A percentile compares a stretch with the other conserved stretches of the same genome.
Conservation (phyloP, 2,797 vertebrate species). For the Notamacropus eugenii region DNA sequence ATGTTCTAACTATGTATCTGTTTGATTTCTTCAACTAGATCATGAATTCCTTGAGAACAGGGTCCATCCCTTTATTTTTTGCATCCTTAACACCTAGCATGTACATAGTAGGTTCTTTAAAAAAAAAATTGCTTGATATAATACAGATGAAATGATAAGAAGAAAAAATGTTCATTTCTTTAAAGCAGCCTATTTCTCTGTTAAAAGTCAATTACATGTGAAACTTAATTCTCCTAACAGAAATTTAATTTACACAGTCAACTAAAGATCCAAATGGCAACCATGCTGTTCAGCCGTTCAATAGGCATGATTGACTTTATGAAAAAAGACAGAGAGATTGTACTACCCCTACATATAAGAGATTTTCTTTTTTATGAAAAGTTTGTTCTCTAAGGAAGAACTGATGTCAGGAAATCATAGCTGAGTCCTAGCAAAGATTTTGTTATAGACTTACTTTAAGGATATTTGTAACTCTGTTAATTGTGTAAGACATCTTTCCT, state of each 20-base stretch:
- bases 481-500: background rate
- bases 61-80: background rate
- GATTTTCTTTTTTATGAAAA: background rate
- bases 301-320: background rate
- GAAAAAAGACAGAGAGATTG: background rate
- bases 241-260: conserved; percentile 44
- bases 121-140: background rate
- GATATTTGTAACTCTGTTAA: background rate
- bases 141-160: background rate
- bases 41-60: background rate
- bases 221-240: conserved; percentile 14
- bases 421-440: background rate
- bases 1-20: background rate
- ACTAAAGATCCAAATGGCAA: conserved; percentile 37
- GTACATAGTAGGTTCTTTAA: background rate
- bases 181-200: background rate
- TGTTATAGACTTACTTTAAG: background rate
- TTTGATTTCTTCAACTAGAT: background rate
- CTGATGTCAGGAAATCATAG: background rate
- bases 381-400: background rate
- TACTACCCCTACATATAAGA: background rate
- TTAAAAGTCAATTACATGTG: background rate
- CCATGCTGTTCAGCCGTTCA: background rate
- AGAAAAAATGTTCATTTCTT: background rate
- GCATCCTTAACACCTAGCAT: background rate